Conservation (phyloP, 2,888 invertebrate species). For the Apodemia zela region DNA sequence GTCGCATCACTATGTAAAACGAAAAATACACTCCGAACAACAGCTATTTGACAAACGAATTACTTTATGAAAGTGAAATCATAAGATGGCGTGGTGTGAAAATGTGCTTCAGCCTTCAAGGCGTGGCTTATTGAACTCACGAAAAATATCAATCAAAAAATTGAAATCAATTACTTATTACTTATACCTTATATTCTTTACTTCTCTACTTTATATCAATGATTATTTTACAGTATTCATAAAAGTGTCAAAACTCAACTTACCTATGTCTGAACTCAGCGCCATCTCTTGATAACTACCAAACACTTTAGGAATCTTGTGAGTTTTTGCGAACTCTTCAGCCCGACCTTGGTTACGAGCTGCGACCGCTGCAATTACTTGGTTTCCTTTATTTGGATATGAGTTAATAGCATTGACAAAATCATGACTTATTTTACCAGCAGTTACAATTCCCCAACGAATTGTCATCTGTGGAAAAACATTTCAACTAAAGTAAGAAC, state of each 20-base stretch:
- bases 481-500: slow-evolving; percentile 20
- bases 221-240: too few relatives aligned
- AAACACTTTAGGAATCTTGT: slow-evolving; percentile 85
- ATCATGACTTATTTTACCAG: slow-evolving; percentile 91
- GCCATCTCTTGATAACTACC: slow-evolving; percentile 88
- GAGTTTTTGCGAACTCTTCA: slow-evolving; percentile 85
- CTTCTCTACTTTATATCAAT: too few relatives aligned
- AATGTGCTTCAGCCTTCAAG: too few relatives aligned
- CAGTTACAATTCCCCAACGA: slow-evolving; percentile 92
- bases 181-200: too few relatives aligned
- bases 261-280: slow-evolving; percentile 86
- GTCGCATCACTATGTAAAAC: too few relatives aligned
- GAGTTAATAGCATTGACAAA: slow-evolving; percentile 86
- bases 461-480: slow-evolving; percentile 61
- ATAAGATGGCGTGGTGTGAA: too few relatives aligned
- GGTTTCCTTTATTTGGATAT: slow-evolving; percentile 82
- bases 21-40: too few relatives aligned
- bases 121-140: too few relatives aligned
- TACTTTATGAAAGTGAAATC: too few relatives aligned
- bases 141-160: too few relatives aligned
- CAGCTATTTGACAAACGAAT: too few relatives aligned
- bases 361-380: slow-evolving; percentile 86
- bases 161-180: too few relatives aligned
- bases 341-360: slow-evolving; percentile 85
- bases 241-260: slow-evolving; percentile 39